Evolutionary conservation across 2,797 vertebrate genomes (phyloP).

Genomic region (Spinibarbus caldwelli): DNA sequence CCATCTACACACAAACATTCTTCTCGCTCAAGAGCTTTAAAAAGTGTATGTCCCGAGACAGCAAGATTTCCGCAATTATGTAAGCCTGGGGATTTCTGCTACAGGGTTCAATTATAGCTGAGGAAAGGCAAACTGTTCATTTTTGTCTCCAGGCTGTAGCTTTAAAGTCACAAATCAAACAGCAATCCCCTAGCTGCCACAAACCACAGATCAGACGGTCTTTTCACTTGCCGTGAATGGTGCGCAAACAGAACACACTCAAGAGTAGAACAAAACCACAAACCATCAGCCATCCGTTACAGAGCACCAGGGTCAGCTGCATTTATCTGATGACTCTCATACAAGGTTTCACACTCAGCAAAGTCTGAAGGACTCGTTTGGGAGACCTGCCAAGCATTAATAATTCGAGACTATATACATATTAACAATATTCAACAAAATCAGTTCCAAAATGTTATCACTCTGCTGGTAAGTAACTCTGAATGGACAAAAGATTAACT

Average conservation of each 20-base stretch:
- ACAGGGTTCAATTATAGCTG: constrained; percentile 64
- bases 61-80: constrained; percentile 55
- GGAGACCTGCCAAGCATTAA: background rate
- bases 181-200: constrained; percentile 50
- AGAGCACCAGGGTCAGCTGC: constrained; percentile 38
- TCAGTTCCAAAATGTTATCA: background rate
- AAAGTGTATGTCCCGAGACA: constrained; percentile 55
- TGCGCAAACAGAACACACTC: constrained; percentile 46
- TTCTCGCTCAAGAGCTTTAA: constrained; percentile 50
- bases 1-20: constrained; percentile 24
- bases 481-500: background rate
- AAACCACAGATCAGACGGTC: constrained; percentile 38
- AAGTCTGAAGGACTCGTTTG: constrained; percentile 33
- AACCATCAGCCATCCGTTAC: constrained; percentile 32
- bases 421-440: background rate
- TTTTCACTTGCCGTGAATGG: constrained; percentile 41
- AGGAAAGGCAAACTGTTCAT: constrained; percentile 54
- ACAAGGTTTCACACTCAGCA: constrained; percentile 12
- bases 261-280: constrained; percentile 52
- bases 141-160: constrained; percentile 58
- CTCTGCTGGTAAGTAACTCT: background rate
- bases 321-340: constrained; percentile 32
- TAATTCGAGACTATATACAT: background rate
- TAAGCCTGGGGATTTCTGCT: constrained; percentile 53
- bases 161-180: constrained; percentile 55